Evolutionary conservation across 2,888 invertebrate genomes (phyloP).

Genomic region (Sinohyriopsis cumingii): DNA sequence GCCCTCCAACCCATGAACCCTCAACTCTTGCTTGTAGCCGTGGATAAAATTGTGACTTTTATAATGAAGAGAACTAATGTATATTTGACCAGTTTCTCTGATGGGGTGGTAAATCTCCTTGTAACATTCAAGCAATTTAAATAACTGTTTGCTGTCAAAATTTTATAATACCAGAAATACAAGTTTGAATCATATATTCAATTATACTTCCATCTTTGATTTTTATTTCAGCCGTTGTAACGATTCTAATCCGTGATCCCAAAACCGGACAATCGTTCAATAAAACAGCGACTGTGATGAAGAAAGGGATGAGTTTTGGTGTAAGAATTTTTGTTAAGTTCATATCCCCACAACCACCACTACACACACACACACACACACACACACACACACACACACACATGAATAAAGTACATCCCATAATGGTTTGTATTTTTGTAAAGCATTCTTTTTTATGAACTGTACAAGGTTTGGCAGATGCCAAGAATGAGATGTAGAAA

Average conservation of each 20-base stretch:
- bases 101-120: no score
- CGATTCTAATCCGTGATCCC: conserved; percentile 56
- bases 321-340: conserved; percentile 42
- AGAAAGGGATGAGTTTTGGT: conserved; percentile 69
- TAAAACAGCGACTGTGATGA: conserved; percentile 63
- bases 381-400: neutral
- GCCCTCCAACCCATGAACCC: no score
- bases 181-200: neutral
- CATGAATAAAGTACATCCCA: neutral
- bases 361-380: neutral
- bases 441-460: no score
- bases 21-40: no score
- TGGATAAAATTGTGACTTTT: no score
- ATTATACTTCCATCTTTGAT: neutral
- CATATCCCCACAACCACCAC: no score
- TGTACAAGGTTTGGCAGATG: no score
- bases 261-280: conserved; percentile 59
- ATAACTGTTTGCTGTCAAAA: neutral
- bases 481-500: no score
- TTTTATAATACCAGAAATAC: neutral
- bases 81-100: no score
- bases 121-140: no score
- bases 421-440: no score
- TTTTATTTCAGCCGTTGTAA: conserved; percentile 57
- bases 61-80: no score